phyloP scores from a whole-genome alignment of 2,113 vertebrate genomes.

The Jaculus jaculus region DNA sequence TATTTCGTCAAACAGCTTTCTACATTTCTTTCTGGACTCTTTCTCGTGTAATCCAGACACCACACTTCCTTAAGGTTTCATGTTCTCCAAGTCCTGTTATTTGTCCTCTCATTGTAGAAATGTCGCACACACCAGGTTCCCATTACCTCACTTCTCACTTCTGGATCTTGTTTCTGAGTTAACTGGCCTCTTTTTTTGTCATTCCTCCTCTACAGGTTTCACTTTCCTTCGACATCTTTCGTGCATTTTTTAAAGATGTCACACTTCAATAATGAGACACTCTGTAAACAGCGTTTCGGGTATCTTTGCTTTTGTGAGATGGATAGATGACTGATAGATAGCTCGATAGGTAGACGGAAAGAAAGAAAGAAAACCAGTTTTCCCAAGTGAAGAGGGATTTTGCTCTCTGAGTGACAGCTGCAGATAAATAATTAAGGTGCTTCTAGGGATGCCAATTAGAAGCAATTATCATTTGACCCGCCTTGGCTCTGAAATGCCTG shows the following conservation, averaged over 20 bases:
- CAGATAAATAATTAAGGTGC: constrained; percentile 75
- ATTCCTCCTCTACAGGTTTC: constrained; percentile 50
- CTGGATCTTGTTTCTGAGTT: constrained; percentile 73
- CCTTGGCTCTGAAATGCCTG: constrained; percentile 61
- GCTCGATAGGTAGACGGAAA: no score
- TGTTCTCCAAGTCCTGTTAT: constrained; percentile 43
- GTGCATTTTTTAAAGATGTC: constrained; percentile 52
- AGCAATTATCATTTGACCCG: constrained; percentile 74
- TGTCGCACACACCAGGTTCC: constrained; percentile 49
- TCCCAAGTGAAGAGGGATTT: constrained; percentile 45
- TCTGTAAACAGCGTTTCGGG: background rate
- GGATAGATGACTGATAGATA: no score
- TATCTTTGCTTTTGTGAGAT: constrained; percentile 1
- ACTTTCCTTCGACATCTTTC: constrained; percentile 53
- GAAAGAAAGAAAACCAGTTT: no score
- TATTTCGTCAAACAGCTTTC: constrained; percentile 1
- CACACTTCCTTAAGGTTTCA: constrained; percentile 14
- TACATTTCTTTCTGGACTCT: background rate
- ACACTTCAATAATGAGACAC: constrained; percentile 35
- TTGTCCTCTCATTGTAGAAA: constrained; percentile 57
- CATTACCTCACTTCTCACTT: constrained; percentile 61
- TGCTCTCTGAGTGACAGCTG: constrained; percentile 62
- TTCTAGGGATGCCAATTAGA: constrained; percentile 74
- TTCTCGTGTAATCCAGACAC: constrained; percentile 22
- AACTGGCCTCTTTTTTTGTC: constrained; percentile 45